A percentile compares a stretch with the other conserved stretches of the same genome.
Conservation (phyloP, 1,140 invertebrate species). For the Oryzaephilus surinamensis region DNA sequence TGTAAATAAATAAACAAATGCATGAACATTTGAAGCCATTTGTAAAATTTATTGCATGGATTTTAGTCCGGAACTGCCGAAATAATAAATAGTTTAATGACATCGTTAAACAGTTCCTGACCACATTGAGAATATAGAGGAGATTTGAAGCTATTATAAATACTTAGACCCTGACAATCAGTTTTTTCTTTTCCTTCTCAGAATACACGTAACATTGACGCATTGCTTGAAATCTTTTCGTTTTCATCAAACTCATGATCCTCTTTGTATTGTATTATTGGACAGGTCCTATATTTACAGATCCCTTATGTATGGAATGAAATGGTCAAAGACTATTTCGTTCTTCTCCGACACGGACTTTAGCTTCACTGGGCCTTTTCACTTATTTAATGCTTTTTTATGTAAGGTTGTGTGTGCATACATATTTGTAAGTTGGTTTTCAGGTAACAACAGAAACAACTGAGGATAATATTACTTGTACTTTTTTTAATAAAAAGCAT, state of each 20-base stretch:
- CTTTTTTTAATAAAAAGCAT: too few species aligned
- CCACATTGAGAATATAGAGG: too few species aligned
- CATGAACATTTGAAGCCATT: conserved; percentile 10
- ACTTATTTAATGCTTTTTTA: too few species aligned
- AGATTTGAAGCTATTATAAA: too few species aligned
- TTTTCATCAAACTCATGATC: conserved; percentile 17
- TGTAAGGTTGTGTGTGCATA: too few species aligned
- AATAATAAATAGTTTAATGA: conserved; percentile 10
- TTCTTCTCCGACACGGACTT: conserved; percentile 8
- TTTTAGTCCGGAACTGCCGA: conserved; percentile 13
- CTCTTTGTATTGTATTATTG: conserved; percentile 7
- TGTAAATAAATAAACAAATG: conserved; percentile 10
- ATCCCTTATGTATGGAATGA: too few species aligned
- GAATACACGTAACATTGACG: conserved; percentile 18
- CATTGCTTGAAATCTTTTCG: conserved; percentile 14
- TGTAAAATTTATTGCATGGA: conserved; percentile 10
- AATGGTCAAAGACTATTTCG: conserved; percentile 5
- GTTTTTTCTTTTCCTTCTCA: too few species aligned
- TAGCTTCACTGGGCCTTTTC: conserved; percentile 3
- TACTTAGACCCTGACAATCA: conserved; percentile 12
- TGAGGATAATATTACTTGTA: too few species aligned
- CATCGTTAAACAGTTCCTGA: conserved; percentile 9
- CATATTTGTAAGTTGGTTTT: too few species aligned
- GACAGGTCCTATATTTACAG: conserved; percentile 11
- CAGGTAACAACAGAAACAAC: too few species aligned